These are phyloP conservation scores for Aspidiotus rigidus DNA, from an alignment of 2,888 invertebrate genomes.

Conservation along the genomic window DNA sequence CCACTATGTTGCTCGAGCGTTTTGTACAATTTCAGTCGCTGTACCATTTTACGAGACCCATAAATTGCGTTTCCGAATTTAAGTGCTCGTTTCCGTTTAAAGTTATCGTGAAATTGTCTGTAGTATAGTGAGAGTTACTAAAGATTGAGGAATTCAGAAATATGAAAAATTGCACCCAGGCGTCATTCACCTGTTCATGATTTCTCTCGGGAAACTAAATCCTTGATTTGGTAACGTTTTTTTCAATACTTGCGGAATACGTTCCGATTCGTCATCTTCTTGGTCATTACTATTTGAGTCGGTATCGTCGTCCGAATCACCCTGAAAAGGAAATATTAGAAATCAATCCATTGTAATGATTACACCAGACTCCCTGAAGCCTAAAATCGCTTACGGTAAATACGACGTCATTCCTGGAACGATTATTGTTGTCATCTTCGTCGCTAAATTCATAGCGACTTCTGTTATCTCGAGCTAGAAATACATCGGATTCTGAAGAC, in stretches of 20 bases:
- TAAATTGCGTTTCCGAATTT: slow-evolving; percentile 54
- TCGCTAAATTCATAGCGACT: too few relatives aligned
- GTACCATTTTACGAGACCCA: slow-evolving; percentile 70
- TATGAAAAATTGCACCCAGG: neutral
- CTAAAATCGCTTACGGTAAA: too few relatives aligned
- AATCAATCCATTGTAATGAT: too few relatives aligned
- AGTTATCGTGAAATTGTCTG: slow-evolving; percentile 44
- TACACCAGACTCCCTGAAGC: too few relatives aligned
- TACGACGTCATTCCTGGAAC: too few relatives aligned
- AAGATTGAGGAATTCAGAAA: neutral
- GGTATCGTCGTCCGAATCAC: neutral
- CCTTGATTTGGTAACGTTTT: slow-evolving; percentile 20
- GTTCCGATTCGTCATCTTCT: neutral
- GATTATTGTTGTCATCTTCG: too few relatives aligned
- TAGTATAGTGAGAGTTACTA: neutral
- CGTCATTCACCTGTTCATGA: slow-evolving; percentile 12
- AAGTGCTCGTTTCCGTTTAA: slow-evolving; percentile 51
- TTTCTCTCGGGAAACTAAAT: slow-evolving; percentile 13
- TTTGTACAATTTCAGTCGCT: slow-evolving; percentile 68
- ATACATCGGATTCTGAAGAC: too few relatives aligned
- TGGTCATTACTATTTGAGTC: neutral
- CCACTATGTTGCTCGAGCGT: slow-evolving; percentile 71
- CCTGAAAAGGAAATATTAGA: too few relatives aligned
- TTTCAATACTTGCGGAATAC: slow-evolving; percentile 13
- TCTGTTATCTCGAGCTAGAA: too few relatives aligned